A percentile compares a stretch with the other conserved stretches of the same genome.
These are phyloP conservation scores for Drosophila stalkeri DNA, from an alignment of 2,888 invertebrate species.

Conservation along the genomic window DNA sequence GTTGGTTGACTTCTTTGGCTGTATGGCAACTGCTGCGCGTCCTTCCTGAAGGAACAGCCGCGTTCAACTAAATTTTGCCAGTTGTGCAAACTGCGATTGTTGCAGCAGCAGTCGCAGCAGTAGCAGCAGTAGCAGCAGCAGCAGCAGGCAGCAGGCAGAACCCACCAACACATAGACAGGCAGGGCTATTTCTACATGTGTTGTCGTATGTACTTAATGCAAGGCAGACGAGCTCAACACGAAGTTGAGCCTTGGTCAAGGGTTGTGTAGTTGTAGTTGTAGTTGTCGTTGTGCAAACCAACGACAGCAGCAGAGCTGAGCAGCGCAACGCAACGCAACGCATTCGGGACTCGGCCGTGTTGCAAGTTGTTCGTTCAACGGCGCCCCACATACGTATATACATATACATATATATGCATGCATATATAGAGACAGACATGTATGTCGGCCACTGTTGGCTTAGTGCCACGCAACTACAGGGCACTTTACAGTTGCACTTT, in stretches of 20 bases:
- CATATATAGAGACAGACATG: slow-evolving; percentile 1
- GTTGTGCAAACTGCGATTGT: slow-evolving; percentile 79
- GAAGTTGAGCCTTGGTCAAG: slow-evolving; percentile 67
- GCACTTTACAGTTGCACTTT: slow-evolving; percentile 59
- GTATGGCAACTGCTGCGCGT: slow-evolving; percentile 69
- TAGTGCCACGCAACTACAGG: slow-evolving; percentile 60
- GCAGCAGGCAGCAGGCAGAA: slow-evolving; percentile 13
- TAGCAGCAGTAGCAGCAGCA: slow-evolving; percentile 11
- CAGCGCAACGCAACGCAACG: slow-evolving; percentile 38
- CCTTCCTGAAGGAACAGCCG: slow-evolving; percentile 84
- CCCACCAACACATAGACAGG: slow-evolving; percentile 62
- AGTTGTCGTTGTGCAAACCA: slow-evolving; percentile 38
- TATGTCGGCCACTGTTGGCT: slow-evolving; percentile 29
- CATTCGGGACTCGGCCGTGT: slow-evolving; percentile 37
- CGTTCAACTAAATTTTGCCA: slow-evolving; percentile 83
- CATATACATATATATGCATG: background rate
- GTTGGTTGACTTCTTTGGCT: slow-evolving; percentile 27
- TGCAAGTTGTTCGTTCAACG: slow-evolving; percentile 59
- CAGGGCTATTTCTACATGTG: slow-evolving; percentile 49
- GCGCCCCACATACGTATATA: slow-evolving; percentile 33
- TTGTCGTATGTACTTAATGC: slow-evolving; percentile 59
- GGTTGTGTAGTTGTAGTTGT: slow-evolving; percentile 60
- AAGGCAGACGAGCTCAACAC: slow-evolving; percentile 56
- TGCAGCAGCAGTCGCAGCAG: slow-evolving; percentile 43
- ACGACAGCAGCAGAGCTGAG: slow-evolving; percentile 13